Evolutionary conservation across 2,797 vertebrate species (phyloP).

Genomic region (Halcyon chelicuti): DNA sequence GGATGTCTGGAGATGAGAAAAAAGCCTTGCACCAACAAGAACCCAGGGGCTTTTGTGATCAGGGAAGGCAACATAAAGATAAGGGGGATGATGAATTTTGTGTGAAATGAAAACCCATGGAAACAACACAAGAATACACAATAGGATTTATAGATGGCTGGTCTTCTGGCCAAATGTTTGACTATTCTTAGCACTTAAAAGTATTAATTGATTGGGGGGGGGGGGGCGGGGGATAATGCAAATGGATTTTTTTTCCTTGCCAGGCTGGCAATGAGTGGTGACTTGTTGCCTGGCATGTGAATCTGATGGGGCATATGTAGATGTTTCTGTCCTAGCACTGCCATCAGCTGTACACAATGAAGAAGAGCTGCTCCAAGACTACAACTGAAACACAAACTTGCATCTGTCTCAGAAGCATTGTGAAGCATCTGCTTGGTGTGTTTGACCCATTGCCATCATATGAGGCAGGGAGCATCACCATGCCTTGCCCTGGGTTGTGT

Average conservation of each 20-base stretch:
- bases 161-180: not conserved
- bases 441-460: not conserved
- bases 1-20: not conserved
- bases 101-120: not conserved
- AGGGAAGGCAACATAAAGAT: not conserved
- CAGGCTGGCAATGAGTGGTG: not conserved
- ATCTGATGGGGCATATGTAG: fast-evolving
- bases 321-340: not conserved
- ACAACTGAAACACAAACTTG: not conserved
- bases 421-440: not conserved
- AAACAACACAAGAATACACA: not conserved
- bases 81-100: not conserved
- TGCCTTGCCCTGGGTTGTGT: not conserved
- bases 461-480: fast-evolving
- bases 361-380: not conserved
- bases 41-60: not conserved
- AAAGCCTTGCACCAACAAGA: not conserved
- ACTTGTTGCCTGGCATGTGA: not conserved
- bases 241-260: not conserved
- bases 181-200: not conserved
- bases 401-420: fast-evolving
- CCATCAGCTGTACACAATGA: not conserved
- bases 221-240: not conserved
- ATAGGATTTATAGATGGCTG: not conserved
- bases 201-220: not conserved